Evolutionary conservation across 2,797 vertebrate genomes (phyloP), one percentile per base, ranked within the genome.

Genomic region (Taeniopygia guttata): DNA sequence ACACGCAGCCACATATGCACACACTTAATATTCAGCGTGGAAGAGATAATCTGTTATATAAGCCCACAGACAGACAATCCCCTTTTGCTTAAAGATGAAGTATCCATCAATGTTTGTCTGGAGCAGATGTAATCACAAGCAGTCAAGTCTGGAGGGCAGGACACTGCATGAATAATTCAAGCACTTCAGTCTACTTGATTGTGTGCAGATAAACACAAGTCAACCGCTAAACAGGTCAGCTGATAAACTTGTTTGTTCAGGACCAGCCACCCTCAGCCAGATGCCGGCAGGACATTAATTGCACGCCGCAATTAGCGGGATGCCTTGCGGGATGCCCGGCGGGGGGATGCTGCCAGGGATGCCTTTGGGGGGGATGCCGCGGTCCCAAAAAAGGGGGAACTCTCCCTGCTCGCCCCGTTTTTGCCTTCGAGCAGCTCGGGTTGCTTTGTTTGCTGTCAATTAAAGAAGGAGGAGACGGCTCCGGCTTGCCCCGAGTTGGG

Each of bases 81-180:
- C 77, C 96, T 69, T 70, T 94, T 96, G 96, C 98, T 97, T 96
- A 94, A 95, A 97, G 97, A 97, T 94, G 96, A 96, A 98, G 98
- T 97, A 97, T 96, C 97, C 97, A 96, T 96, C 97, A 97, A 96
- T 98, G 98, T 98, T 98, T 98, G 98, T 98, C 97, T 97, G 97
- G 87, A 95, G 97, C 98, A 98, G 98, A 99, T 98, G 98, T 98
- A 98, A 99, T 98, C 98, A 98, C 98, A 98, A 98, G 98, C 98
- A 98, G 98, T 94, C 94, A 96, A 98, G 98, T 98, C 98, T 98
- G 98, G 97, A 97, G 98, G 98, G 98, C 98, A 98, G 98, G 98
- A 97, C 97, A 97, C 97, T 29, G 95, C 96, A 98, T 99, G 98
- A 98, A 99, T 98, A 98, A 99, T 99, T 98, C 98, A 99, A 78